Evolutionary conservation across 1,140 invertebrate species (phyloP), one percentile per base, ranked within the genome.

Genomic region (Drosophila watanabei): DNA sequence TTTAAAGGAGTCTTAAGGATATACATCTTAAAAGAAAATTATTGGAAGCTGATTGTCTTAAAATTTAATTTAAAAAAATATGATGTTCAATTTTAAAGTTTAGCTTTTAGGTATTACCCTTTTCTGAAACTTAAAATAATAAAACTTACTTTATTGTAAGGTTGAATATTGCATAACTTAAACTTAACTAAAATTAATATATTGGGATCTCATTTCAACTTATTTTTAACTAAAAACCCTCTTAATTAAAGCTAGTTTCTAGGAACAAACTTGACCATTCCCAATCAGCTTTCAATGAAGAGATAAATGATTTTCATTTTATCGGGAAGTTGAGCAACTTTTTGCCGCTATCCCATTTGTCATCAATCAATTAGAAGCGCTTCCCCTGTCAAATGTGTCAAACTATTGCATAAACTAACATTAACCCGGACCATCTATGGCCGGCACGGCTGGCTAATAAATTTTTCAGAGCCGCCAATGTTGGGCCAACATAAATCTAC

Each of bases 401-500:
- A 79, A 79, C 75, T 79, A 70, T 79, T 70, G 75, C 65, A 61
- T 70, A 79, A 61, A 79, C 65, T 70, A 82, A 48, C 62, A 70
- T 85, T 78, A 86, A 54, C 39, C 64, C 41, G 11, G 33, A 30
- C 11, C 75, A 64, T 59, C 71, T 76, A 66, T 48, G 75, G 75
- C 56, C 80, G 65, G 33, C 24, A 14, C 8, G 64, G 33, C 14
- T 71, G 69, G 57, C 71, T 78, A 80, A 87, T 87, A 88, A 63
- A 88, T 87, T 80, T 87, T 88, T 77, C 85, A 78, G 68, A 71
- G 65, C 13, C 57, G 51, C 66, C 49, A 62, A 59, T 24, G 39
- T 52, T 43, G 59, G 52, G 75, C 69, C 35, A 71, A 72, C 83
- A 86, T 87, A 87, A 86, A 87, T 88, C 84, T 70, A 78, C 77